Conservation (phyloP, 2,113 vertebrate genomes). For the Aptenodytes forsteri region DNA sequence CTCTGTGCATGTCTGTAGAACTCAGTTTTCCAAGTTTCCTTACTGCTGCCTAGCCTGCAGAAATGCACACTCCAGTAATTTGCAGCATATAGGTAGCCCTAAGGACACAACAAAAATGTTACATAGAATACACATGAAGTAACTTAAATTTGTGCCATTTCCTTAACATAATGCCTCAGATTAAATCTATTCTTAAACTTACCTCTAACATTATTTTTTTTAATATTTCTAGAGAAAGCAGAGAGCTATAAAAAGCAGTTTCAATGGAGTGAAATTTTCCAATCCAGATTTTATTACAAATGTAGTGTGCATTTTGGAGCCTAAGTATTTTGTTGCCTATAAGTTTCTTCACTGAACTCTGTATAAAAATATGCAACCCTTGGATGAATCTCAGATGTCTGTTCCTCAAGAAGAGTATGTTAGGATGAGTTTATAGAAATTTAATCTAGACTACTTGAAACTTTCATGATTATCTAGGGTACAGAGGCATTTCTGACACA, state of each 20-base stretch:
- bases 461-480: neutral
- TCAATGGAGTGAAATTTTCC: neutral
- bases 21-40: neutral
- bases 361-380: neutral
- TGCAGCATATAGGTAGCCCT: neutral
- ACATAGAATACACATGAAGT: neutral
- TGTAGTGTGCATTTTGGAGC: neutral
- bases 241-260: neutral
- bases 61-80: neutral
- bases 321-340: neutral
- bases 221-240: neutral
- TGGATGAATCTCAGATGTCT: neutral
- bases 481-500: neutral
- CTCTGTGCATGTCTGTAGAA: neutral
- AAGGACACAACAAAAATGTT: neutral
- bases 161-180: neutral
- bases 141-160: neutral
- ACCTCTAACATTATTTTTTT: neutral
- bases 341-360: neutral
- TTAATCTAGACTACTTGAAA: neutral
- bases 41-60: neutral
- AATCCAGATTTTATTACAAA: neutral
- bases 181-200: neutral
- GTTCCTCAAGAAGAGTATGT: neutral
- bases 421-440: neutral